Percentiles rank a stretch among this genome's conserved stretches.
phyloP scores from a whole-genome alignment of 1,140 invertebrate species.

The Hesperophylax magnus region DNA sequence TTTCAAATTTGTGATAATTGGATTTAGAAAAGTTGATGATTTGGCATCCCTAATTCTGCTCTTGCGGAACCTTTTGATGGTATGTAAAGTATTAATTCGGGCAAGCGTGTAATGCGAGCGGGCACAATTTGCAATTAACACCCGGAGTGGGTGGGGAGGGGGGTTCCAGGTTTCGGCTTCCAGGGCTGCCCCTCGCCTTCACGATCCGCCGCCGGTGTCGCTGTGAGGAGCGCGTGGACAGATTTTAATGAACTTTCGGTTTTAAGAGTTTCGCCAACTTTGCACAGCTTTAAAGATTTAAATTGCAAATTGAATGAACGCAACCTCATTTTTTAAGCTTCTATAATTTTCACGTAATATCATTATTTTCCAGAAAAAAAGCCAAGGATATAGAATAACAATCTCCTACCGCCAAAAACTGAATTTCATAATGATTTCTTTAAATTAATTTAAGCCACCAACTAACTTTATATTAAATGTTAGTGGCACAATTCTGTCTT shows the following conservation, averaged over 20 bases:
- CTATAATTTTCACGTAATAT: too few relatives aligned
- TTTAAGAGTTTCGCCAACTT: conserved; percentile 35
- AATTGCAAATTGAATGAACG: conserved; percentile 37
- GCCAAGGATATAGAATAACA: too few relatives aligned
- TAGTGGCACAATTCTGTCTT: too few relatives aligned
- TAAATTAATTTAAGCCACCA: too few relatives aligned
- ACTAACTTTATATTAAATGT: too few relatives aligned
- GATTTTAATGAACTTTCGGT: conserved; percentile 33
- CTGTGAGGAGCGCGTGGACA: conserved; percentile 12
- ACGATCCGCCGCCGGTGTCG: background rate
- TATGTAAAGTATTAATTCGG: conserved; percentile 10
- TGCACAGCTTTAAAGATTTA: conserved; percentile 24
- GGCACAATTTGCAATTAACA: conserved; percentile 32
- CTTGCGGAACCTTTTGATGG: background rate
- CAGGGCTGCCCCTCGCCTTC: background rate
- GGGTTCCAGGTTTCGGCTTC: background rate
- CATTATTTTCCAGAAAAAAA: too few relatives aligned
- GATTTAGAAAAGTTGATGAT: background rate
- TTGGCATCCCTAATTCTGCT: background rate
- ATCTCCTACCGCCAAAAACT: too few relatives aligned
- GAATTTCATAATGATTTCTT: too few relatives aligned
- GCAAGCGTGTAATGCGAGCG: conserved; percentile 12
- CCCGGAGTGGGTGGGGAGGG: background rate
- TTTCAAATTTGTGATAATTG: background rate
- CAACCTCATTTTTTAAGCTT: background rate